Evolutionary conservation across 2,888 invertebrate species (phyloP).

Genomic region (Anaspis maculata): DNA sequence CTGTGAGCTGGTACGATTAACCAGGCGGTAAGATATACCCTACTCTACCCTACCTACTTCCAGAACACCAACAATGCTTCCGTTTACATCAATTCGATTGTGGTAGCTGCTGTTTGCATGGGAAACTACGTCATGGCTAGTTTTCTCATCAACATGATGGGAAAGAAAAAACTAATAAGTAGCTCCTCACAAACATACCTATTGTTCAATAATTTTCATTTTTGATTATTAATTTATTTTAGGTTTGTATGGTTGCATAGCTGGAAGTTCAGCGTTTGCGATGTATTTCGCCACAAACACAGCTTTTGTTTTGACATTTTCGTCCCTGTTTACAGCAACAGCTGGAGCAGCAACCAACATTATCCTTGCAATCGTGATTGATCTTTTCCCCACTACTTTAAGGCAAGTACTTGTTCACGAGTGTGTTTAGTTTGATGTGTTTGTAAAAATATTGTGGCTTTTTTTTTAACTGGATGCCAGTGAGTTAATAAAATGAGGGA

Average conservation of each 20-base stretch:
- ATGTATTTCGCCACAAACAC: slow-evolving; percentile 39
- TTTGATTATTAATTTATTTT: slow-evolving; percentile 7
- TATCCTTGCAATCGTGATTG: slow-evolving; percentile 54
- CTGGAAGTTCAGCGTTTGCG: slow-evolving; percentile 9
- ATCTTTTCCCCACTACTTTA: slow-evolving; percentile 58
- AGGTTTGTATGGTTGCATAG: slow-evolving; percentile 10
- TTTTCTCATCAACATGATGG: slow-evolving; percentile 44
- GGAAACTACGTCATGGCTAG: slow-evolving; percentile 56
- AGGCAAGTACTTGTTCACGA: slow-evolving; percentile 23
- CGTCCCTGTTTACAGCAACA: slow-evolving; percentile 49
- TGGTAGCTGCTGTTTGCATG: slow-evolving; percentile 55
- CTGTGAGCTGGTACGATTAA: too few species aligned
- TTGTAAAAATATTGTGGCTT: too few species aligned
- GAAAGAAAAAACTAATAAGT: slow-evolving; percentile 50
- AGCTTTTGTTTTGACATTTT: slow-evolving; percentile 32
- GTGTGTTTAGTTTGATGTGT: too few species aligned
- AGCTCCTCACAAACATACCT: too few species aligned
- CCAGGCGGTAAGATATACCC: too few species aligned
- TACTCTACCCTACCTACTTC: too few species aligned
- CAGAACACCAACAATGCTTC: slow-evolving; percentile 28
- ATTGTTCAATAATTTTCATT: too few species aligned
- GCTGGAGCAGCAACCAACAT: slow-evolving; percentile 53
- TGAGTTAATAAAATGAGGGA: too few species aligned
- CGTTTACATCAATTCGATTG: slow-evolving; percentile 62
- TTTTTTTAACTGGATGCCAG: too few species aligned